Evolutionary conservation across 2,888 invertebrate genomes (phyloP).

Genomic region (Yponomeuta malinellus): DNA sequence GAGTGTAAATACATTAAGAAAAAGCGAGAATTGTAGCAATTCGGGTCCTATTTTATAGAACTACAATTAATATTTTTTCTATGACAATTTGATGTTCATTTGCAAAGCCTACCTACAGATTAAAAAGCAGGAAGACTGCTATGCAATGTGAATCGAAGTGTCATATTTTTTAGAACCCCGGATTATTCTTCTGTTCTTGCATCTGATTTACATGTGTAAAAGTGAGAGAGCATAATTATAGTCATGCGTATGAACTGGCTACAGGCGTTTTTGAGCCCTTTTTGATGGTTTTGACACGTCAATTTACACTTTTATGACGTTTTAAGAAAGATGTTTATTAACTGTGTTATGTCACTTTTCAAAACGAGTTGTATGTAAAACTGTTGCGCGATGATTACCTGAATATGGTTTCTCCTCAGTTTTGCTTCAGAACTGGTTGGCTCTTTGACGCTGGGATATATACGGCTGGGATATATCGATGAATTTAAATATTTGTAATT

Average conservation of each 20-base stretch:
- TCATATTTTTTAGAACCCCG: background rate
- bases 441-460: too few relatives aligned
- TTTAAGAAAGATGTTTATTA: background rate
- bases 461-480: too few relatives aligned
- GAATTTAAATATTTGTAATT: too few relatives aligned
- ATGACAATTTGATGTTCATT: too few relatives aligned
- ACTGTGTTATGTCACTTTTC: background rate
- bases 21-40: too few relatives aligned
- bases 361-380: background rate
- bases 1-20: too few relatives aligned
- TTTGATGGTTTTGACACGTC: slow-evolving; percentile 1
- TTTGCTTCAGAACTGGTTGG: background rate
- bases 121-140: too few relatives aligned
- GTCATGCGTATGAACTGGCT: background rate
- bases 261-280: background rate
- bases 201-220: background rate
- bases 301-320: slow-evolving; percentile 4
- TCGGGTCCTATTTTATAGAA: too few relatives aligned
- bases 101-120: too few relatives aligned
- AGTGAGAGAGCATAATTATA: background rate
- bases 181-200: background rate
- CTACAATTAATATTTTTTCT: too few relatives aligned
- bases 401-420: background rate
- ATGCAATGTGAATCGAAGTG: too few relatives aligned
- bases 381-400: background rate